Conservation (phyloP, 2,888 invertebrate species). For the Limenitis camilla region DNA sequence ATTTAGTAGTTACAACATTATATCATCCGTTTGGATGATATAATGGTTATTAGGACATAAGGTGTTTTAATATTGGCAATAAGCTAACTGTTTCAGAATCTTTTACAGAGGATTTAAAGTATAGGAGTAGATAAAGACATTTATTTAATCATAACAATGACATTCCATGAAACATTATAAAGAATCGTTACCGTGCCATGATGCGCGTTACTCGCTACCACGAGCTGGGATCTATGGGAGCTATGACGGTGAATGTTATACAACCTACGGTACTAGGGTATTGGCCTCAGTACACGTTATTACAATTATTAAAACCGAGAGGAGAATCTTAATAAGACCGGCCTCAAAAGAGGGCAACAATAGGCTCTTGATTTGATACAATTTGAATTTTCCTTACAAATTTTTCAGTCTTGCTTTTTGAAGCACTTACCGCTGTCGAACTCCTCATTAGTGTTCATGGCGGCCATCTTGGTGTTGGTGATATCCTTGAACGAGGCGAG, state of each 20-base stretch:
- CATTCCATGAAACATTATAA: slow-evolving; percentile 37
- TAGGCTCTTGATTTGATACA: slow-evolving; percentile 11
- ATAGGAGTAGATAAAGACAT: slow-evolving; percentile 12
- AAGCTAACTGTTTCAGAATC: too few relatives aligned
- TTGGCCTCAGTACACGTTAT: slow-evolving; percentile 56
- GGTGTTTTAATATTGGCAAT: too few relatives aligned
- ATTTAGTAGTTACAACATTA: too few relatives aligned
- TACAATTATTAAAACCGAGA: slow-evolving; percentile 32
- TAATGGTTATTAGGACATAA: too few relatives aligned
- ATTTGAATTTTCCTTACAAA: slow-evolving; percentile 31
- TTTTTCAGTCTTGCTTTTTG: slow-evolving; percentile 30
- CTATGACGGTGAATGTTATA: slow-evolving; percentile 45
- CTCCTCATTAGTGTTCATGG: slow-evolving; percentile 87
- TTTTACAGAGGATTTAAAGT: too few relatives aligned
- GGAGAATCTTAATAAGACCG: slow-evolving; percentile 11
- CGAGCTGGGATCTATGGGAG: slow-evolving; percentile 57
- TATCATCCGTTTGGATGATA: too few relatives aligned
- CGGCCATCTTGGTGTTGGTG: slow-evolving; percentile 91
- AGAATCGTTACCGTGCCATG: slow-evolving; percentile 69
- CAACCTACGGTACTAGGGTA: slow-evolving; percentile 47
- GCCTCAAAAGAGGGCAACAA: slow-evolving; percentile 10
- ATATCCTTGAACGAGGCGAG: slow-evolving; percentile 98
- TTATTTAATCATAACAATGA: slow-evolving; percentile 7
- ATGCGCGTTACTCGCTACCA: slow-evolving; percentile 56
- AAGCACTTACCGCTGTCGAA: slow-evolving; percentile 88